Evolutionary conservation across 2,113 vertebrate species (phyloP).

Genomic region (Cephalopholis sonnerati): DNA sequence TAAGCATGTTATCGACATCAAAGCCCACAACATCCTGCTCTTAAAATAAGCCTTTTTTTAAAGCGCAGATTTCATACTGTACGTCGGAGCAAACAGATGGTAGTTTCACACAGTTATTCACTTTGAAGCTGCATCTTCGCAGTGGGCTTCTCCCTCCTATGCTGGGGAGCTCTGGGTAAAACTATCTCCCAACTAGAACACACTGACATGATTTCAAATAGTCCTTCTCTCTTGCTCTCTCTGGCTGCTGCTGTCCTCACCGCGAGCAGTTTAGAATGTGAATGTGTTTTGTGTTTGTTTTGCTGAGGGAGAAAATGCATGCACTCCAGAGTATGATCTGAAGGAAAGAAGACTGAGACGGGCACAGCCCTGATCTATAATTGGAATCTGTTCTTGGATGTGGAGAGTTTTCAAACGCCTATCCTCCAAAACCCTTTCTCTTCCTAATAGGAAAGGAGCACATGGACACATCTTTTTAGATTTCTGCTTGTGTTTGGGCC

Average conservation of each 20-base stretch:
- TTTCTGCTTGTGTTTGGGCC: conserved; percentile 49
- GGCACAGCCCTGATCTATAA: conserved; percentile 88
- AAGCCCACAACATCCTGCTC: conserved; percentile 43
- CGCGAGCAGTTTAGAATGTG: conserved; percentile 60
- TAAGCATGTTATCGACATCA: conserved; percentile 56
- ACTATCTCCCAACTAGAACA: conserved; percentile 61
- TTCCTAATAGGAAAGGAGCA: conserved; percentile 73
- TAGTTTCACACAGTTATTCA: conserved; percentile 65
- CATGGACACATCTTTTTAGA: conserved; percentile 67
- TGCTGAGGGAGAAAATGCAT: conserved; percentile 81
- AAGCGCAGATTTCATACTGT: conserved; percentile 25
- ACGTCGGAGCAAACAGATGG: conserved; percentile 59
- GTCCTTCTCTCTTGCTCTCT: conserved; percentile 39
- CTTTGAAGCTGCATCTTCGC: conserved; percentile 61
- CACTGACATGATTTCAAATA: conserved; percentile 70
- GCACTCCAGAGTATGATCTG: conserved; percentile 85
- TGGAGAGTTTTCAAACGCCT: conserved; percentile 75
- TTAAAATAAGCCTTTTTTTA: conserved; percentile 47
- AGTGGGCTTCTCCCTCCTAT: conserved; percentile 32
- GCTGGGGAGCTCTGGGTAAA: conserved; percentile 55
- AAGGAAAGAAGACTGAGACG: conserved; percentile 81
- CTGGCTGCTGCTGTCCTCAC: conserved; percentile 51
- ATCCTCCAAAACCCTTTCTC: conserved; percentile 69
- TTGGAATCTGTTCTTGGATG: conserved; percentile 87
- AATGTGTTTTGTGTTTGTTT: conserved; percentile 85